phyloP scores from a whole-genome alignment of 2,797 vertebrate species.

The Eulemur rubriventer region DNA sequence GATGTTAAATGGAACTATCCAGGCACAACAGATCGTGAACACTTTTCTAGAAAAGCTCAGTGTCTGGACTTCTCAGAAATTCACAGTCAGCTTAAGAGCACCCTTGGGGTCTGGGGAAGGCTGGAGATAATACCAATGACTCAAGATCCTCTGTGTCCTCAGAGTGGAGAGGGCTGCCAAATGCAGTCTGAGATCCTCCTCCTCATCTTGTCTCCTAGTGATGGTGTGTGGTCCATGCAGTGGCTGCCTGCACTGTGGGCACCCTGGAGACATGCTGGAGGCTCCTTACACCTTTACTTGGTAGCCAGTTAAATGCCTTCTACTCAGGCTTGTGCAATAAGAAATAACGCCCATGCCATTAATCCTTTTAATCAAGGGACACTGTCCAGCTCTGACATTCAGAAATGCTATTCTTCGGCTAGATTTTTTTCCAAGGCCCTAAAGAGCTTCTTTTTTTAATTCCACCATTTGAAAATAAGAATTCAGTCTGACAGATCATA shows the following conservation, averaged over 20 bases:
- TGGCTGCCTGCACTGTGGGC: background rate
- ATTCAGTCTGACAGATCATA: background rate
- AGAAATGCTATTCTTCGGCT: background rate
- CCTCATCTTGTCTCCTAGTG: background rate
- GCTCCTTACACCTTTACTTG: background rate
- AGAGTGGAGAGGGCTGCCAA: background rate
- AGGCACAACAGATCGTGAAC: background rate
- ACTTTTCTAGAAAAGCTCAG: conserved; percentile 25
- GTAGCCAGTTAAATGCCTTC: background rate
- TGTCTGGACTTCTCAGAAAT: conserved; percentile 25
- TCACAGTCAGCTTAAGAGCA: background rate
- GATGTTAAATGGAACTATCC: background rate
- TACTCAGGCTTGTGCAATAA: background rate
- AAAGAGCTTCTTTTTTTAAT: conserved; percentile 37
- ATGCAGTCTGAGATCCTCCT: background rate
- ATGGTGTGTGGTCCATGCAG: background rate
- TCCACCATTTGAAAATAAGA: conserved; percentile 26
- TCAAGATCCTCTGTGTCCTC: background rate
- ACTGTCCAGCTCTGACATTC: background rate
- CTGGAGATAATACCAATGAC: background rate
- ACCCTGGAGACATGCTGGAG: background rate
- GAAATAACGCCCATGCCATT: background rate
- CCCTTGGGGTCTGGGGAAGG: background rate
- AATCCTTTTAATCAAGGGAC: conserved; percentile 2
- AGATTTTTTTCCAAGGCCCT: background rate